Percentiles rank a stretch among this genome's conserved stretches.
phyloP scores from a whole-genome alignment of 2,113 vertebrate species.

The Tetrao urogallus region DNA sequence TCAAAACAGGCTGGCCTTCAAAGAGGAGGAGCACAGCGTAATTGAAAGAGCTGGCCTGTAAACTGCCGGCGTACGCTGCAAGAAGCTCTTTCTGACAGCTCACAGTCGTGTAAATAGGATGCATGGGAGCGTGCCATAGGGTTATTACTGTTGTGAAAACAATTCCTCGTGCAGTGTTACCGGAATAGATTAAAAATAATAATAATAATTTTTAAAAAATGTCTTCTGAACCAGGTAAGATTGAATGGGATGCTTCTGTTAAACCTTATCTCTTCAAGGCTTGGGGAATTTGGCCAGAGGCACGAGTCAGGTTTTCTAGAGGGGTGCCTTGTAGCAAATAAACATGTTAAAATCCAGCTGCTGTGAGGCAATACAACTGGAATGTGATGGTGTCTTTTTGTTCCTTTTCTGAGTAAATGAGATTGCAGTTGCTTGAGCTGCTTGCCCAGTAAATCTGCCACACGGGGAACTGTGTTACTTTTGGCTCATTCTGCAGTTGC shows the following conservation, averaged over 20 bases:
- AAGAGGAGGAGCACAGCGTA: constrained; percentile 44
- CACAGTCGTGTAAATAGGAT: neutral
- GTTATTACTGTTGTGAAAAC: neutral
- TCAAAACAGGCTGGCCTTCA: neutral
- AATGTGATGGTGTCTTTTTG: constrained; percentile 45
- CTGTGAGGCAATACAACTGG: constrained; percentile 51
- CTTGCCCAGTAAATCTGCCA: neutral
- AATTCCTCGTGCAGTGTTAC: neutral
- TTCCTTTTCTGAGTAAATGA: neutral
- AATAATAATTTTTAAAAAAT: neutral
- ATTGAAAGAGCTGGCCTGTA: neutral
- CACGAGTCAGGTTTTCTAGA: neutral
- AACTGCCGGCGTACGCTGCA: neutral
- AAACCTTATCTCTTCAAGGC: neutral
- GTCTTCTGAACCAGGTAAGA: constrained; percentile 17
- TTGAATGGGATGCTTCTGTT: neutral
- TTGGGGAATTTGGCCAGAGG: neutral
- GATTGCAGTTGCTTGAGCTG: neutral
- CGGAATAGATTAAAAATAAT: neutral
- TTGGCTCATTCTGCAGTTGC: neutral
- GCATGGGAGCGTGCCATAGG: neutral
- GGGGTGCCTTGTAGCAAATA: neutral
- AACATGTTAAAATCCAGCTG: constrained; percentile 41
- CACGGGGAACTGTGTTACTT: neutral
- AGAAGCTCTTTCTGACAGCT: neutral